Evolutionary conservation across 2,797 vertebrate genomes (phyloP), one percentile per base, ranked within the genome.

Genomic region (Anguilla anguilla): DNA sequence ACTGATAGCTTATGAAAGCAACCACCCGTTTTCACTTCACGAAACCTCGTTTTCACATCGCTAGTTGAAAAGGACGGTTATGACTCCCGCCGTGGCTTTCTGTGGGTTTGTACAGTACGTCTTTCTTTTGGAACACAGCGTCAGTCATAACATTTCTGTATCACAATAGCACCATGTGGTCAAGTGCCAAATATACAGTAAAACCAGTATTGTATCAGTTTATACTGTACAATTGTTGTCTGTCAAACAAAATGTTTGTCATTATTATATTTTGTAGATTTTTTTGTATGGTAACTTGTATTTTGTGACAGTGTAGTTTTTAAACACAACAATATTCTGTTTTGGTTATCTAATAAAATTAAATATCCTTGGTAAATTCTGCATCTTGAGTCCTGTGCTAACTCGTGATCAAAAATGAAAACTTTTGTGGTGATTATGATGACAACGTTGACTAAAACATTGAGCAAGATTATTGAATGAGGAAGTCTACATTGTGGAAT

Each of bases 181-280:
- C 96, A 96, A 95, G 96, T 97, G 97, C 97, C 97, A 98, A 98
- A 97, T 95, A 88, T 93, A 94, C 92, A 91, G 92, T 87, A 90
- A 92, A 92, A 92, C 92, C 95, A 96, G 96, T 97, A 96, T 97
- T 97, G 95, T 95, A 95, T 95, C 93, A 94, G 93, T 96, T 96
- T 96, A 95, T 96, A 96, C 96, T 96, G 96, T 97, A 96, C 92
- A 94, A 93, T 95, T 93, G 90, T 91, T 92, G 95, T 93, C 94
- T 96, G 95, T 96, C 92, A 94, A 97, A 96, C 95, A 97, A 96
- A 96, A 93, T 93, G 91, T 93, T 95, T 95, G 94, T 96, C 93
- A 94, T 94, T 95, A 95, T 96, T 95, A 95, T 91, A 95, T 95
- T 97, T 96, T 97, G 96, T 96, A 97, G 96, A 94, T 97, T 77